Base-by-base conservation (phyloP, 2,113 vertebrate species). In the Oreochromis tanganicae region DNA sequence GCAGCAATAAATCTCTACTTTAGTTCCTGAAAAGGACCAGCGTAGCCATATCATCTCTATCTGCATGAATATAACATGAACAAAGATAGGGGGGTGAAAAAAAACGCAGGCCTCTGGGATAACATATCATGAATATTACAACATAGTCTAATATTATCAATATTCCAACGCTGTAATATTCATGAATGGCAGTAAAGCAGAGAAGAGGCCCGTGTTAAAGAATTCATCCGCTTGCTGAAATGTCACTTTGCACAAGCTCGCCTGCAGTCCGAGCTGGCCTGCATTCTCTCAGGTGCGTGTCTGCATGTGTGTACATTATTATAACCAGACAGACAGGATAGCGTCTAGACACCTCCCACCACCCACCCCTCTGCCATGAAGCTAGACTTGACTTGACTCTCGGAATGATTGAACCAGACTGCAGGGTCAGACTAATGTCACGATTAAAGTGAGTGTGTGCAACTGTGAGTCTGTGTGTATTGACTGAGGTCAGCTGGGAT, bases 311-410 rank as follows among this genome's bases (percentile, higher is more conserved):
- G 83, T 87, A 87, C 85, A 93, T 92, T 91, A 95, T 90, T 89
- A 90, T 90, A 88, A 87, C 92, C 87, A 93, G 93, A 91, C 93
- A 94, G 92, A 93, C 92, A 94, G 92, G 92, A 93, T 86, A 83
- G 91, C 11, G 93, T 95, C 95, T 95, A 94, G 91, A 95, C 94
- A 86, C 27, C 32, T 27, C 55, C 82, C 46, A 4, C 21, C 50
- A 5, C 73, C 79, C 34, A 38, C 81, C 61, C 81, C 41, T 27
- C 83, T 84, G 84, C 83, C 87, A 91, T 89, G 90, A 91, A 94
- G 73, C 88, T 87, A 92, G 86, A 91, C 92, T 68, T 88, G 88
- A 85, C 75, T 88, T 55, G 86, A 84, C 90, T 84, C 89, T 85
- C 83, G 88, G 82, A 90, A 73, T 88, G 88, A 92, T 61, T 93